These are phyloP conservation scores for Crypturellus undulatus DNA, from an alignment of 2,113 vertebrate species.

Conservation along the genomic window DNA sequence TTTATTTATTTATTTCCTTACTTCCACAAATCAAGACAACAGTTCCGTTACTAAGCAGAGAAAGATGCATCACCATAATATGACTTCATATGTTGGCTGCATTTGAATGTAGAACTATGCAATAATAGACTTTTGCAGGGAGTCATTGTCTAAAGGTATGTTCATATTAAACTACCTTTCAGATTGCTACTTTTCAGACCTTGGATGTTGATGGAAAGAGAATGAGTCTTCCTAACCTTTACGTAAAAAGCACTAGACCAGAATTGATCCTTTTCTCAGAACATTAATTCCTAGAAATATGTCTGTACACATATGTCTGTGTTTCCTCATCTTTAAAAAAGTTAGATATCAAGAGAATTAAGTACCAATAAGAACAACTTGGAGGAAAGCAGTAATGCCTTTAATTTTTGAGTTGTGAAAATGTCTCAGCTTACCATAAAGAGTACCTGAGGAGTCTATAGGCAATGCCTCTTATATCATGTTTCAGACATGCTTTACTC, in stretches of 20 bases:
- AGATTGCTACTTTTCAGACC: background rate
- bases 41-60: background rate
- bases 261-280: background rate
- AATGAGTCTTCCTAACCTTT: background rate
- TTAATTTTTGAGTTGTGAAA: conserved; percentile 2
- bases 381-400: background rate
- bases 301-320: rapidly evolving
- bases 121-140: background rate
- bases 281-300: background rate
- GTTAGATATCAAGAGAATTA: background rate
- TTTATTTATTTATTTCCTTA: background rate
- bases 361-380: background rate
- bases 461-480: background rate
- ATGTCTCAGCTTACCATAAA: background rate
- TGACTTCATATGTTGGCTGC: background rate
- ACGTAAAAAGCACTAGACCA: background rate
- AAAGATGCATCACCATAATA: background rate
- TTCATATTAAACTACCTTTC: background rate
- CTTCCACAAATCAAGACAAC: background rate
- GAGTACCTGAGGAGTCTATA: background rate
- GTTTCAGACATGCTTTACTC: background rate
- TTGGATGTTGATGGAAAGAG: background rate
- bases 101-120: background rate
- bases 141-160: background rate
- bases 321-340: background rate